Base-by-base conservation (phyloP, 2,888 invertebrate species). In the Drosophila hamatofila region DNA sequence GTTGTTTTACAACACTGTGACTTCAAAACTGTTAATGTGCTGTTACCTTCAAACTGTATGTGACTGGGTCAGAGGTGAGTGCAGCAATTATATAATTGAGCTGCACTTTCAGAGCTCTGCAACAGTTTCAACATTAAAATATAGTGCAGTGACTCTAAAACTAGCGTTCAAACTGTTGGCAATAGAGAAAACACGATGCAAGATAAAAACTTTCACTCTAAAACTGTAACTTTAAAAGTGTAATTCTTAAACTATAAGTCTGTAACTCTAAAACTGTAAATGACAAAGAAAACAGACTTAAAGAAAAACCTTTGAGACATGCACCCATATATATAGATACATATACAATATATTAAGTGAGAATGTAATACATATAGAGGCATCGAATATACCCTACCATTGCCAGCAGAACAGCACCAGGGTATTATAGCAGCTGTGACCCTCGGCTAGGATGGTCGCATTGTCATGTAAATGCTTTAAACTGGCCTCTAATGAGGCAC, bases 381-480 rank as follows among this genome's bases (percentile, higher is more conserved):
- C 0, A 33, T 9, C 11, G 41, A n/a, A 46, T 25, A 44, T 23
- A 18, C 33, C 44, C 57, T 1, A 3, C 7, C 9, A 3, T 7
- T 41, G 5, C 12, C 0, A n/a, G 1, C 9, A 30, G 3, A 3
- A 3, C 12, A 30, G 25, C 3, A 25, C 23, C 23, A 35, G 58
- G 23, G 48, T 25, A 58, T 25, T 0, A 7, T 8, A 58, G 2
- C 56, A 46, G 52, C 30, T 49, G 55, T 61, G 44, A 46, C 39
- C 27, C 42, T 30, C 33, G 57, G 42, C 37, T 41, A 23, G 21
- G 23, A 35, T 35, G 35, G 35, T 23, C 25, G 23, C 39, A 76
- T 79, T 83, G 71, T 76, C 84, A 77, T 86, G 66, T 78, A 73
- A 86, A 77, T 64, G 69, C 77, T 81, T 81, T 78, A 77, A 87